These are phyloP conservation scores for Gopherus flavomarginatus DNA, from an alignment of 2,113 vertebrate genomes.

Conservation along the genomic window DNA sequence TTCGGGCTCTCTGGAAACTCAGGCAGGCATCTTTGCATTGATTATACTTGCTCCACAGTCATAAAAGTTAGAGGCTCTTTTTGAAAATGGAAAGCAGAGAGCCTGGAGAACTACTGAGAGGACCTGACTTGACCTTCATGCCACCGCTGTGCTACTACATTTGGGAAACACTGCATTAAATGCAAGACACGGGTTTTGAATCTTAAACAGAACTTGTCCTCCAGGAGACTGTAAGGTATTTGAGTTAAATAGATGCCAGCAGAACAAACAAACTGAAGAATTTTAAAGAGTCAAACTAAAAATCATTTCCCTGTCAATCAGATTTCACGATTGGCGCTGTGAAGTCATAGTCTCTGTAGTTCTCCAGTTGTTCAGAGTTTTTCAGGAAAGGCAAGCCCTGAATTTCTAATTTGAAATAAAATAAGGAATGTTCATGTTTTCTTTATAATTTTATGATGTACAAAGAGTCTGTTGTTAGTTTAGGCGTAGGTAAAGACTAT, in stretches of 20 bases:
- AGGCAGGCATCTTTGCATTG: background rate
- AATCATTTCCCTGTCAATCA: background rate
- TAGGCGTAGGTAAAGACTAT: background rate
- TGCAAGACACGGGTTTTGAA: background rate
- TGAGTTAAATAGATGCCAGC: background rate
- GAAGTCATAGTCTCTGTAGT: background rate
- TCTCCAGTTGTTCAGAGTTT: background rate
- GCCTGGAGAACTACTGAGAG: background rate
- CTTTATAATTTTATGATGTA: background rate
- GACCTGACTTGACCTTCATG: background rate
- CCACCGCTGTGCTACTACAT: background rate
- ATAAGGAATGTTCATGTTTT: background rate
- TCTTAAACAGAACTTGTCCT: conserved; percentile 18
- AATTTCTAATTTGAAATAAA: conserved; percentile 25
- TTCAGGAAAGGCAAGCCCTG: background rate
- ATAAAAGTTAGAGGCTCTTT: background rate
- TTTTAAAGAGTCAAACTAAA: background rate
- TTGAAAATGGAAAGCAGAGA: background rate
- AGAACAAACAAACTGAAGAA: background rate
- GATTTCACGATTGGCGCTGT: background rate
- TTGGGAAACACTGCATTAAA: background rate
- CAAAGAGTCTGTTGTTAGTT: background rate
- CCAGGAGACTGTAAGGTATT: background rate
- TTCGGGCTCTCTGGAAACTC: background rate
- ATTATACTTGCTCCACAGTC: background rate